Base-by-base conservation (phyloP, 2,888 invertebrate species). In the Spodoptera picta region DNA sequence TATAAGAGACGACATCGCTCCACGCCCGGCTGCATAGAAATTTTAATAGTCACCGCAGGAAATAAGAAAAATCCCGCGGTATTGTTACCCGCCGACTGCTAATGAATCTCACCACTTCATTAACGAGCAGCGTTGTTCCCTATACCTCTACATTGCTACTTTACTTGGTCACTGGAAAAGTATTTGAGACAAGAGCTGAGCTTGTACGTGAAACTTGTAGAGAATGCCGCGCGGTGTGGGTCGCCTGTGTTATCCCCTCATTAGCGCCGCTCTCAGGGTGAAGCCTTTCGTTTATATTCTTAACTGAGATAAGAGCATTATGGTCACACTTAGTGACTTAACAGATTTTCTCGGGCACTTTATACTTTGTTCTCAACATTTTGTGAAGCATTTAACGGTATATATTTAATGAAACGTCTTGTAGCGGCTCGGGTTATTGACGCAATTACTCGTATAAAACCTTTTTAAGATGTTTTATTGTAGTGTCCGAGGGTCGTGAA, bases 51-150 rank as follows among this genome's bases (percentile, higher is more conserved):
- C 54, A 47, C 74, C 49, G 58, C 59, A 56, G 66, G 63, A 77
- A 79, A 77, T 75, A 79, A 77, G 63, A 79, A 73, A 76, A 77
- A 75, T 73, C 63, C 74, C 60, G 63, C 43, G 55, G 54, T 62
- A 68, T 65, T 69, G 49, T 63, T 53, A 60, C 43, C 59, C 27
- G 60, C 9, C 45, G 44, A 46, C 60, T 50, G 73, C 59, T 79
- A 80, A 77, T 82, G 73, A 80, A 78, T 57, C 58, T 53, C 51
- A 36, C 51, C 50, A 63, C 73, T 70, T 69, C 56, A 65, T 69
- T 69, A 71, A 62, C 47, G 50, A 54, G 65, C 52, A 60, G 27
- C 36, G 55, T 24, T 53, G 23, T 14, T 53, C 46, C 27, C 12
- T 51, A 58, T 71, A 72, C 27, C 12, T 51, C 57, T 71, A 72